Evolutionary conservation across 2,113 vertebrate genomes (phyloP).

Genomic region (Oryzias woworae): DNA sequence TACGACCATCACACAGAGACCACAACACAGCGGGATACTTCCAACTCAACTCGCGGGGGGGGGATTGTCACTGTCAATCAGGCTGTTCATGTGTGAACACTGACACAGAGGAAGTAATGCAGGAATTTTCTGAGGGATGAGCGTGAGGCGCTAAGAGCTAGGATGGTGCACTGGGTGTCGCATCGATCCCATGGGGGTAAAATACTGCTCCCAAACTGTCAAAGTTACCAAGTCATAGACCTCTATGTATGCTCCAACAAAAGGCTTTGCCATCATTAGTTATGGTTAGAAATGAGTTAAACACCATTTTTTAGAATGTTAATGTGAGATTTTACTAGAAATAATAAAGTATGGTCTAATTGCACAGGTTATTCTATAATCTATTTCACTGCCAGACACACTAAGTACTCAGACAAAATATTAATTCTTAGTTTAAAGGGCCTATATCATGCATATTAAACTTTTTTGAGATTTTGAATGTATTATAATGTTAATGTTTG

Average conservation of each 20-base stretch:
- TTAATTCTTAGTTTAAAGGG: too few species aligned
- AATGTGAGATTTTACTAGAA: conserved; percentile 1
- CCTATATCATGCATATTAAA: conserved; percentile 7
- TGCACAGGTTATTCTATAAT: not conserved
- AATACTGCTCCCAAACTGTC: conserved; percentile 3
- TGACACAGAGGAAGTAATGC: conserved; percentile 21
- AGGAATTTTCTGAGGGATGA: conserved; percentile 13
- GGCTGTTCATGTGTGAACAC: conserved; percentile 61
- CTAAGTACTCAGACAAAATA: too few species aligned
- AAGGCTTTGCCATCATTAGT: too few species aligned
- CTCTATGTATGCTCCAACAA: too few species aligned
- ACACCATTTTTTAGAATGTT: too few species aligned
- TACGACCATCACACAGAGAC: conserved; percentile 13
- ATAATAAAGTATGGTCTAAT: not conserved
- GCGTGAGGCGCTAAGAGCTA: conserved; percentile 34
- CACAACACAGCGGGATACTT: conserved; percentile 33
- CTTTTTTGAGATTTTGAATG: too few species aligned
- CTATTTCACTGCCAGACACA: conserved; percentile 10
- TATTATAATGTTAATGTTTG: too few species aligned
- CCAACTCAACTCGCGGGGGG: conserved; percentile 9
- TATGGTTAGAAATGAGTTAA: too few species aligned
- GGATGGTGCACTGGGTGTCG: conserved; percentile 3
- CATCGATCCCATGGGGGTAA: conserved; percentile 9
- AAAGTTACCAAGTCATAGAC: too few species aligned
- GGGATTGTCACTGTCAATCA: conserved; percentile 59